These are phyloP conservation scores for Hyphantria cunea DNA, from an alignment of 1,140 invertebrate genomes.

Conservation along the genomic window DNA sequence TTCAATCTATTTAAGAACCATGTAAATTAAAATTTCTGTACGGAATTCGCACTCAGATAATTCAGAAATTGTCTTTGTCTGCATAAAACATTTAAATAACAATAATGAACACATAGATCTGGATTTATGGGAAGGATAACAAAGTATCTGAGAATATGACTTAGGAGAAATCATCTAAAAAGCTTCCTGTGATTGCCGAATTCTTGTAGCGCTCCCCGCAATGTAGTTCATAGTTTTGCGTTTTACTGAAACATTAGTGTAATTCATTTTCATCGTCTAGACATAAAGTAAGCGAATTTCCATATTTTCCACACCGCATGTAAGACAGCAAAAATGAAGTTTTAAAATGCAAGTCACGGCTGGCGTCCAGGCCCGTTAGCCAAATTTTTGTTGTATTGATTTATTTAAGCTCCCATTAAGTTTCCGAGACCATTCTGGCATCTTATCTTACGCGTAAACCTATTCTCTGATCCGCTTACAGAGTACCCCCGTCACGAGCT, in stretches of 20 bases:
- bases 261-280: slow-evolving; percentile 7
- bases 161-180: slow-evolving; percentile 21
- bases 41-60: background rate
- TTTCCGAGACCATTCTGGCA: slow-evolving; percentile 38
- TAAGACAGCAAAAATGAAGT: background rate
- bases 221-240: background rate
- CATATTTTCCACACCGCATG: background rate
- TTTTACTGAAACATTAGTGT: background rate
- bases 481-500: slow-evolving; percentile 39
- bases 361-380: background rate
- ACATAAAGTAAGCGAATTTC: slow-evolving; percentile 11
- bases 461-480: slow-evolving; percentile 51
- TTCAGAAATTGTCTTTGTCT: background rate
- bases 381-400: slow-evolving; percentile 31
- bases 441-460: slow-evolving; percentile 45
- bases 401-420: slow-evolving; percentile 37
- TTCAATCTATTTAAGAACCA: slow-evolving; percentile 1
- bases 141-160: slow-evolving; percentile 8
- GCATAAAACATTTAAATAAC: background rate
- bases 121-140: background rate
- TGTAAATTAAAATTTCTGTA: slow-evolving; percentile 8
- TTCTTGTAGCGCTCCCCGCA: slow-evolving; percentile 3
- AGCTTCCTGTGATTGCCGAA: slow-evolving; percentile 18
- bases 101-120: background rate
- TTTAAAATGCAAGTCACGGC: slow-evolving; percentile 7